Conservation (phyloP, 30 jellyfish, hydroid and myxozoan species). For the Aurelia aurita region DNA sequence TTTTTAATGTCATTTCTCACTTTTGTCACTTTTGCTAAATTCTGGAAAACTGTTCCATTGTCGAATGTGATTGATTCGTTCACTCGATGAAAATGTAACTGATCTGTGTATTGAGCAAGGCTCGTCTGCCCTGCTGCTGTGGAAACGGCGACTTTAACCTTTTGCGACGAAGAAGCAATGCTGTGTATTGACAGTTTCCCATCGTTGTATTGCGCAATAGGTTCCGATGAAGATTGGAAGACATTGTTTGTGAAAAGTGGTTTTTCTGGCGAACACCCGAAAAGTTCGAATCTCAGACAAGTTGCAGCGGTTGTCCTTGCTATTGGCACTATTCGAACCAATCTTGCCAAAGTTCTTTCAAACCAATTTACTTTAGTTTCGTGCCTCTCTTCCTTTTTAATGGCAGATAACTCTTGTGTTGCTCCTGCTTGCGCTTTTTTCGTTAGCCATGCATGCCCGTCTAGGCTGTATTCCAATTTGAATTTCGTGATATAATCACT, state of each 20-base stretch:
- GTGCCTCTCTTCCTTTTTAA: no score
- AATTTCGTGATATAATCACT: background rate
- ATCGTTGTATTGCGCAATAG: background rate
- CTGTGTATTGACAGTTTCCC: background rate
- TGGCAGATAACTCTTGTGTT: no score
- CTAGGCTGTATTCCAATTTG: background rate
- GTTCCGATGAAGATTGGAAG: background rate
- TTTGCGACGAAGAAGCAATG: background rate
- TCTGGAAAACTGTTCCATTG: background rate
- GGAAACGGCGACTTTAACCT: background rate
- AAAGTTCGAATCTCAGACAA: constrained; percentile 55
- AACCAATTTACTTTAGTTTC: constrained; percentile 26
- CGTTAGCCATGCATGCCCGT: background rate
- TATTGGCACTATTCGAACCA: constrained; percentile 17
- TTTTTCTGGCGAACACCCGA: constrained; percentile 38
- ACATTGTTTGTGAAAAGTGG: background rate
- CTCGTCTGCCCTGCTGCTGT: background rate
- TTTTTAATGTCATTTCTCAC: no score
- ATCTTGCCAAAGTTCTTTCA: constrained; percentile 15
- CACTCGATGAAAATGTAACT: no score
- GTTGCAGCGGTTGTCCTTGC: background rate
- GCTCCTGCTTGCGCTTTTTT: background rate
- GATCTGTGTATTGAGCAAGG: background rate
- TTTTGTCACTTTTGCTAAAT: background rate
- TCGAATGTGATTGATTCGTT: background rate